These are phyloP conservation scores for Azemiops feae DNA, from an alignment of 2,113 vertebrate genomes.

Conservation along the genomic window DNA sequence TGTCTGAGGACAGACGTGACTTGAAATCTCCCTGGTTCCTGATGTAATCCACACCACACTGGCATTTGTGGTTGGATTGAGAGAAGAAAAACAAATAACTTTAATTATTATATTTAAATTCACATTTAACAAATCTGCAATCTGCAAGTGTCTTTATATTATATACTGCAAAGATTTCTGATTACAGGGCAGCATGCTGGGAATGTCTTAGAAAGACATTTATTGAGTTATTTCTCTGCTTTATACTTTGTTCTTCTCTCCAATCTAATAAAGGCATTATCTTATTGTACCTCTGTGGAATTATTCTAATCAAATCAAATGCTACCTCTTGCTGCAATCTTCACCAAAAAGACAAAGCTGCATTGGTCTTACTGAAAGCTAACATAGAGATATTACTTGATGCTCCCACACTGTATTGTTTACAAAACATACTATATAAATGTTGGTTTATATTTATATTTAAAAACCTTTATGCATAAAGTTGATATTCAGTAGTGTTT, in stretches of 20 bases:
- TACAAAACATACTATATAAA: neutral
- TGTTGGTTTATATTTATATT: neutral
- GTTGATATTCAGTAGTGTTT: neutral
- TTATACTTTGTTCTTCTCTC: neutral
- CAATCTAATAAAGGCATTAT: neutral
- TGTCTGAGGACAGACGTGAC: neutral
- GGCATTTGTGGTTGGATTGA: neutral
- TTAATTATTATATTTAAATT: neutral
- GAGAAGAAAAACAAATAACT: neutral
- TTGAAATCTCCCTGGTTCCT: neutral
- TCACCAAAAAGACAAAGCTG: neutral
- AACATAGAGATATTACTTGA: neutral
- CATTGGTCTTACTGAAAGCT: neutral
- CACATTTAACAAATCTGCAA: neutral
- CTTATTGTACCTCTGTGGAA: neutral
- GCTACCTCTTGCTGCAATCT: neutral
- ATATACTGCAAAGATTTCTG: neutral
- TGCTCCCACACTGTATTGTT: neutral
- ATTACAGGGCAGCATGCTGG: neutral
- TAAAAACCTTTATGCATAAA: neutral
- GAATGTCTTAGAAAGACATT: neutral
- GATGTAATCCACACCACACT: neutral
- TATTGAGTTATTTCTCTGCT: neutral
- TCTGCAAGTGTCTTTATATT: neutral
- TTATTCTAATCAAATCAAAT: neutral